phyloP scores from a whole-genome alignment of 2,888 invertebrate genomes.

The Blastobasis adustella region DNA sequence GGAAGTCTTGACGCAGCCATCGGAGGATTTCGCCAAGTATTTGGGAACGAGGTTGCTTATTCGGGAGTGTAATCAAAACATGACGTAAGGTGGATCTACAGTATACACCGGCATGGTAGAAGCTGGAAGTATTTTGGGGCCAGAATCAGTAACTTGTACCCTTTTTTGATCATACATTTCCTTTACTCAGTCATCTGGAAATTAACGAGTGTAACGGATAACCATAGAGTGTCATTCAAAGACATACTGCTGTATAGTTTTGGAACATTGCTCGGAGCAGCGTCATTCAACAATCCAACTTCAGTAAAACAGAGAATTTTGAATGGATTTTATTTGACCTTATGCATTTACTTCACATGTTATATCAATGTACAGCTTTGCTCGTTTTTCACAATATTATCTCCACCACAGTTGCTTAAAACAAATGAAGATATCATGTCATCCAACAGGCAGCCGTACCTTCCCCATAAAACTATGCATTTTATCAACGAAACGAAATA shows the following conservation, averaged over 20 bases:
- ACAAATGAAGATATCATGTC: slow-evolving; percentile 37
- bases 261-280: slow-evolving; percentile 44
- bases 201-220: too few species aligned
- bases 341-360: slow-evolving; percentile 42
- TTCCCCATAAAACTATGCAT: slow-evolving; percentile 30
- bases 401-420: slow-evolving; percentile 36
- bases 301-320: slow-evolving; percentile 45
- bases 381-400: slow-evolving; percentile 45
- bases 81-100: slow-evolving; percentile 42
- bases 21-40: slow-evolving; percentile 48
- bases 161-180: too few species aligned
- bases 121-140: too few species aligned
- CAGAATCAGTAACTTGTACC: too few species aligned
- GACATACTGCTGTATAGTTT: slow-evolving; percentile 37
- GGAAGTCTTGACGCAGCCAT: slow-evolving; percentile 46
- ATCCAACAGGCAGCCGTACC: slow-evolving; percentile 34
- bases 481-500: slow-evolving; percentile 36
- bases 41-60: slow-evolving; percentile 43
- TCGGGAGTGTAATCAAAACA: slow-evolving; percentile 48
- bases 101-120: slow-evolving; percentile 32
- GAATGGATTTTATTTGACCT: slow-evolving; percentile 37
- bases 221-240: too few species aligned
- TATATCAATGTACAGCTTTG: slow-evolving; percentile 50
- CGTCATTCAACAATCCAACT: slow-evolving; percentile 32
- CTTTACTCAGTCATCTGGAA: too few species aligned